Base-by-base conservation (phyloP, 2,888 invertebrate species). In the Autographa gamma region DNA sequence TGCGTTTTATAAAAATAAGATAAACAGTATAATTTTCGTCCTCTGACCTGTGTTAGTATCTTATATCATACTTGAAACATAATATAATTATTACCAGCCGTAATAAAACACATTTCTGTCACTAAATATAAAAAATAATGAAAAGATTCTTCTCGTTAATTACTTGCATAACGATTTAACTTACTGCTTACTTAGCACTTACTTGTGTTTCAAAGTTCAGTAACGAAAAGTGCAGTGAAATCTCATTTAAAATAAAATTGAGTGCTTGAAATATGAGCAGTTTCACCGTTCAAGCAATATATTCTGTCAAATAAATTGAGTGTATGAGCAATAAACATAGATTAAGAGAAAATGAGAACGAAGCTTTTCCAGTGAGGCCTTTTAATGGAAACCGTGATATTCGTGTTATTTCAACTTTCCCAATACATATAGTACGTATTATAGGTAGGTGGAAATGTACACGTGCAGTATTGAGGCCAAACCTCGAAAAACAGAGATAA, bases 401-500 rank as follows among this genome's bases (percentile, higher is more conserved):
- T 16, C 16, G 14, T 25, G 41, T 25, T 25, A 62, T 48, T 48
- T n/a, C 48, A 48, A 43, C n/a, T n/a, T 48, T 48, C 48, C 7
- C 6, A n/a, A 41, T 41, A 41, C 13, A 13, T 13, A 13, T 11
- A 11, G 8, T 41, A 13, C 13, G 13, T 41, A 41, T 2, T 13
- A 13, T 41, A 13, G 13, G 41, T 41, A 3, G 13, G 38, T 13
- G 25, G 25, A 25, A 25, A 25, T 9, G 48, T 38, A 19, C 54
- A 63, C 19, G 18, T 38, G 38, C 19, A 14, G 38, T 63, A 56
- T 56, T 52, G 32, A 52, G 32, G 18, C 52, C 14, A 13, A 32
- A 4, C 18, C 52, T 18, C 13, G 11, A 13, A 14, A 63, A 34
- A 63, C 52, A 56, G 8, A 63, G 56, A 63, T 63, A 63, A 38